Evolutionary conservation across 2,113 vertebrate species (phyloP).

Genomic region (Pterocles burchelli): DNA sequence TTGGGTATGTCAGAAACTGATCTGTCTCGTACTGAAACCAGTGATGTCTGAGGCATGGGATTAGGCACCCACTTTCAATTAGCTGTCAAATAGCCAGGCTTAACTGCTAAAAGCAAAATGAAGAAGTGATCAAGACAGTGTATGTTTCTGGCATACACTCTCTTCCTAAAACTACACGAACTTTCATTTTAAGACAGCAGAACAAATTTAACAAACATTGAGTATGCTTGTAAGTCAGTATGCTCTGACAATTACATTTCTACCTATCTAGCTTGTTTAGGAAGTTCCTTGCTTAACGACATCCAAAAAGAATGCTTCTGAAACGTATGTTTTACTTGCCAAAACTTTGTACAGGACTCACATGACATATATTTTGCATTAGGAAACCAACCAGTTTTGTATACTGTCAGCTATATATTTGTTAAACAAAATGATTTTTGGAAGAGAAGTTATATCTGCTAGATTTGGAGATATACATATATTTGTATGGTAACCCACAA

Average conservation of each 20-base stretch:
- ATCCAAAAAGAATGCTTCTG: conserved; percentile 33
- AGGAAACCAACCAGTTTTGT: conserved; percentile 17
- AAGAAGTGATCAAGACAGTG: not conserved
- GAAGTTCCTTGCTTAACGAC: conserved; percentile 12
- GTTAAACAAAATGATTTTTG: conserved; percentile 37
- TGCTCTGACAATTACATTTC: not conserved
- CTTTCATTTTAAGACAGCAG: not conserved
- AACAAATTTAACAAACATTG: not conserved
- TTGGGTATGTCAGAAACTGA: not conserved
- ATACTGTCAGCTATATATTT: not conserved
- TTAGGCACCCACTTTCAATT: not conserved
- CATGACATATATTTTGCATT: conserved; percentile 37
- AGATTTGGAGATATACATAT: not conserved
- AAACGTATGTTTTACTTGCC: conserved; percentile 31
- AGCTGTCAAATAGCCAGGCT: not conserved
- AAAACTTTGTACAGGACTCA: not conserved
- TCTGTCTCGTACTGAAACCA: not conserved
- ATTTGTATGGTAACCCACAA: conserved; percentile 23
- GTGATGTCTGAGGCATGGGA: not conserved
- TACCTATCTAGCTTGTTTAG: not conserved
- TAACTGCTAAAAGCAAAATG: not conserved
- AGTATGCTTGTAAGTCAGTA: not conserved
- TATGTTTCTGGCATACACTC: not conserved
- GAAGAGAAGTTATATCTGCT: conserved; percentile 17
- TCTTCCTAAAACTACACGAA: not conserved